Conservation (phyloP, 2,888 invertebrate species). For the Saturnia pavonia region DNA sequence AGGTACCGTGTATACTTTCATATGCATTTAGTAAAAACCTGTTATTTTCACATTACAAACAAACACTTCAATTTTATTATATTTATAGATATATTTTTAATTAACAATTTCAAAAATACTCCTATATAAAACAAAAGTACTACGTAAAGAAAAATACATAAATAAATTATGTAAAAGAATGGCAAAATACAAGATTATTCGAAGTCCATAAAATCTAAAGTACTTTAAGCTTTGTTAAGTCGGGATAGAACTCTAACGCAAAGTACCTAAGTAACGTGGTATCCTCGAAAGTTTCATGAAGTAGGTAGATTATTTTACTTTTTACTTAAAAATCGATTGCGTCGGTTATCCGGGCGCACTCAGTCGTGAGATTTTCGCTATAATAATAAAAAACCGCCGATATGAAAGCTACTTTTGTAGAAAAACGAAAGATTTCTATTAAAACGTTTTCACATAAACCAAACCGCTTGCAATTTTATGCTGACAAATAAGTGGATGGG, state of each 20-base stretch:
- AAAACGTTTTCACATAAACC: conserved; percentile 37
- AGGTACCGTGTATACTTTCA: too few species aligned
- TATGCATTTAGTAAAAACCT: too few species aligned
- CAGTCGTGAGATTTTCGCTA: conserved; percentile 43
- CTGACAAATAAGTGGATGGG: neutral
- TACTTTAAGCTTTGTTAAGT: conserved; percentile 29
- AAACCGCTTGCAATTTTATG: conserved; percentile 15
- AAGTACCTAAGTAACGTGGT: conserved; percentile 33
- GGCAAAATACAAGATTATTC: neutral
- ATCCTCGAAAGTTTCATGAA: conserved; percentile 35
- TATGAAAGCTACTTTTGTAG: conserved; percentile 37
- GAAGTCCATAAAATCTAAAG: conserved; percentile 29
- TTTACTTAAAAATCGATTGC: conserved; percentile 47
- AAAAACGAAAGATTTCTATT: conserved; percentile 43
- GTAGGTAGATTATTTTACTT: conserved; percentile 34
- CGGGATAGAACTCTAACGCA: conserved; percentile 26
- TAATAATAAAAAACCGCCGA: conserved; percentile 44
- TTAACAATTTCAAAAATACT: too few species aligned
- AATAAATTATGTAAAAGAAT: neutral
- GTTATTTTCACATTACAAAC: too few species aligned
- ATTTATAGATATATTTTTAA: too few species aligned
- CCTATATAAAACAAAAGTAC: neutral
- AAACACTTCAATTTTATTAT: too few species aligned
- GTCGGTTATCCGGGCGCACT: conserved; percentile 46
- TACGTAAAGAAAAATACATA: neutral